Base-by-base conservation (phyloP, 2,797 vertebrate species). In the Trachurus trachurus region DNA sequence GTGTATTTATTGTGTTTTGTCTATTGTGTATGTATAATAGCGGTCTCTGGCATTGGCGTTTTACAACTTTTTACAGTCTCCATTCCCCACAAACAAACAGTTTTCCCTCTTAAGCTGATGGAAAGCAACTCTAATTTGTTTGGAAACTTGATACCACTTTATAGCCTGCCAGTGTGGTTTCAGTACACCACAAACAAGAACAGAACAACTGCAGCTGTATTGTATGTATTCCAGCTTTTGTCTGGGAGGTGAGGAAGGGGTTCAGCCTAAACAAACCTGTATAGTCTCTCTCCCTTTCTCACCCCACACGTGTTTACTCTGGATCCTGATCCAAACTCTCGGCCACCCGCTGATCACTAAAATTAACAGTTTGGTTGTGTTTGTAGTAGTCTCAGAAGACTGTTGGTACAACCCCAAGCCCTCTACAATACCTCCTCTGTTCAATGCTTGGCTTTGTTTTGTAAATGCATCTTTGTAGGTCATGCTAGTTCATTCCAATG, bases 1-100 rank as follows among this genome's bases (percentile, higher is more conserved):
- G 66, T 45, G 65, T 95, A 95, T 96, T 95, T 96, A 95, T 96
- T 95, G 71, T 90, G 74, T 90, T 87, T 87, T 82, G 75, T 87
- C 79, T 79, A 76, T 87, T 89, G 80, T 90, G 71, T 89, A 74
- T 86, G 60, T 78, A 70, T 63, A 71, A 71, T 81, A 71, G 81
- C n/a, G 8, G 77, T 76, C 72, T 76, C 74, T 79, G 81, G 75
- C 71, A 58, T 88, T 71, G 66, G 71, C 75, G 49, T 84, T 76
- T 86, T 71, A 76, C 63, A 60, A 49, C 37, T 61, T 65, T 69
- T 66, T 66, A 57, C 40, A 2, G 71, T 53, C 67, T 74, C 37
- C 47, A 58, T 72, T 74, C 61, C 67, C 50, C 63, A 67, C 64
- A 85, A 82, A 79, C 70, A 74, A 78, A 77, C 58, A 49, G 47